Evolutionary conservation across 2,113 vertebrate genomes (phyloP).

Genomic region (Psophia crepitans): DNA sequence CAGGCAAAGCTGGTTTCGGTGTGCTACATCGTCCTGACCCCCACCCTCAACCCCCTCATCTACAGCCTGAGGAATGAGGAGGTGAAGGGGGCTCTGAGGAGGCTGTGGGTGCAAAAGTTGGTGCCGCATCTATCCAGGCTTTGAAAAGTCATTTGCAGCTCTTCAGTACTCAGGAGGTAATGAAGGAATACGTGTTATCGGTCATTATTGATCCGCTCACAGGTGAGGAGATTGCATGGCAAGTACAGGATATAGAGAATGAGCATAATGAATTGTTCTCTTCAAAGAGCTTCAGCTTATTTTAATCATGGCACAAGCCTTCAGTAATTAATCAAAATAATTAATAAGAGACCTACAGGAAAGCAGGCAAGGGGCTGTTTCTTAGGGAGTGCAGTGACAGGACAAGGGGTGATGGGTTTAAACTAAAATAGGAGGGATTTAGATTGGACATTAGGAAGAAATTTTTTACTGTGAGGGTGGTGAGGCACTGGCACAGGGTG

Average conservation of each 20-base stretch:
- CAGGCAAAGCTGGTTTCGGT: neutral
- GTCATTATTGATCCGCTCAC: no score
- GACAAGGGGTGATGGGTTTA: no score
- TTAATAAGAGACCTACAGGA: no score
- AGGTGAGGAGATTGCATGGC: neutral
- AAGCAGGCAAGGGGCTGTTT: no score
- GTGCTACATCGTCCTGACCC: neutral
- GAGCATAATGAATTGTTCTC: fast-evolving
- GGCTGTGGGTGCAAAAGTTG: neutral
- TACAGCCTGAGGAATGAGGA: slow-evolving; percentile 35
- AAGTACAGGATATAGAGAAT: neutral
- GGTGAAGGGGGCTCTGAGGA: neutral
- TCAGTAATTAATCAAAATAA: neutral
- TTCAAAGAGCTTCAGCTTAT: neutral
- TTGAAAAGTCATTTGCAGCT: neutral
- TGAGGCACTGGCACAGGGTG: no score
- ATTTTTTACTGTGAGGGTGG: no score
- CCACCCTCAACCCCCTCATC: slow-evolving; percentile 31
- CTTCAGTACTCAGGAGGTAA: fast-evolving
- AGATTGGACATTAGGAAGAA: no score
- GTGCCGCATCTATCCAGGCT: neutral
- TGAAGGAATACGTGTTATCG: fast-evolving
- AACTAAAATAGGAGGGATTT: no score
- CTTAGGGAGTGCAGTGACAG: no score
- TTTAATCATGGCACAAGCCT: fast-evolving